Percentiles rank a stretch among this genome's conserved stretches.
Evolutionary conservation across 2,888 invertebrate genomes (phyloP).

Genomic region (Ariolimax columbianus): DNA sequence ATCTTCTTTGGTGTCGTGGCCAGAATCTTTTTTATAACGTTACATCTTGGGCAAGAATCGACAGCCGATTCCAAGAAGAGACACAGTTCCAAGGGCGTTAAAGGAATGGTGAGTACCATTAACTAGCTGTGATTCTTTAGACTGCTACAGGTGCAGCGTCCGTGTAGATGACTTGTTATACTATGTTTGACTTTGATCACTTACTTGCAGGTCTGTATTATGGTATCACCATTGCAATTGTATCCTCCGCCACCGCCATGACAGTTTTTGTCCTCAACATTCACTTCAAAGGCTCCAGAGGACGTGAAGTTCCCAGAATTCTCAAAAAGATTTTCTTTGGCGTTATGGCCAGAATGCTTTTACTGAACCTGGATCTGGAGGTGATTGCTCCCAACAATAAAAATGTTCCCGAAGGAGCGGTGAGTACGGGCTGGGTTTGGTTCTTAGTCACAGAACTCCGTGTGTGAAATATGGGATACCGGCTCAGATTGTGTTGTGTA

Average conservation of each 20-base stretch:
- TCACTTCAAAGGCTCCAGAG: conserved; percentile 88
- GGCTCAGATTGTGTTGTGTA: too few species aligned
- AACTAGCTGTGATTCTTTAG: not conserved
- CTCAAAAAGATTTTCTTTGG: conserved; percentile 87
- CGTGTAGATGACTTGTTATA: not conserved
- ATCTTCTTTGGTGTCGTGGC: conserved; percentile 88
- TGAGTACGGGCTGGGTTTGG: conserved; percentile 16
- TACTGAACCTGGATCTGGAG: conserved; percentile 70
- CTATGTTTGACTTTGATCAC: conserved; percentile 7
- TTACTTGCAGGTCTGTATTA: conserved; percentile 81
- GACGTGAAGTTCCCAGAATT: conserved; percentile 87
- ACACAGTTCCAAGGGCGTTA: conserved; percentile 5
- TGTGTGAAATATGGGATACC: too few species aligned
- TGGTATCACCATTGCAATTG: conserved; percentile 82
- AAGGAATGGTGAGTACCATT: conserved; percentile 39
- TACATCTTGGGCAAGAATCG: conserved; percentile 64
- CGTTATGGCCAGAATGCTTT: conserved; percentile 82
- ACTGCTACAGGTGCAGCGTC: not conserved
- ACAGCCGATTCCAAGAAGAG: not conserved
- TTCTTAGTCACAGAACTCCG: not conserved
- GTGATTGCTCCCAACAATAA: conserved; percentile 47
- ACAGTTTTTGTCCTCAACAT: conserved; percentile 80
- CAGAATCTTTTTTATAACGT: conserved; percentile 70
- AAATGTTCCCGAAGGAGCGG: conserved; percentile 31
- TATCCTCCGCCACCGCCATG: conserved; percentile 80